Percentiles rank a stretch among this genome's conserved stretches.
These are phyloP conservation scores for Clarias fuscus DNA, from an alignment of 2,797 vertebrate species.

Conservation along the genomic window DNA sequence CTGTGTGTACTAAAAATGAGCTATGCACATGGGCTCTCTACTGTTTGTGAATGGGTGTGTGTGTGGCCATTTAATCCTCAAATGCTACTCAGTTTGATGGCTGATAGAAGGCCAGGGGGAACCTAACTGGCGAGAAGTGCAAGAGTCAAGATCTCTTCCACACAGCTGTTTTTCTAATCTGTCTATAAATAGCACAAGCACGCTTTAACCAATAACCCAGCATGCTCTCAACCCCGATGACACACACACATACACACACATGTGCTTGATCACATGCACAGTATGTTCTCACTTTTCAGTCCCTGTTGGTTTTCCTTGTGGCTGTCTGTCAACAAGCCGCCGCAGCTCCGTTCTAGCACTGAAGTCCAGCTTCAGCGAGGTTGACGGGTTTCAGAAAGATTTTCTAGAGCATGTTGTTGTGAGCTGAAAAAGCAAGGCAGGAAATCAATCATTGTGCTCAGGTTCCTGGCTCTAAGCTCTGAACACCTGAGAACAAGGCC, in stretches of 20 bases:
- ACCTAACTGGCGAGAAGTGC: neutral
- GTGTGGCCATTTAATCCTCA: neutral
- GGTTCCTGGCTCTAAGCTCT: neutral
- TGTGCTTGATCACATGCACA: slow-evolving; percentile 14
- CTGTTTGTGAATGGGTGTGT: neutral
- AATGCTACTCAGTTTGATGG: neutral
- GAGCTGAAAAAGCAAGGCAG: neutral
- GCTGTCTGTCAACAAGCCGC: slow-evolving; percentile 11
- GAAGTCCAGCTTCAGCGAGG: neutral
- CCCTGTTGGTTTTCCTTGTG: slow-evolving; percentile 2
- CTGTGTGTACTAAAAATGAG: neutral
- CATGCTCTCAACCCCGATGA: neutral
- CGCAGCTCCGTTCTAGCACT: neutral
- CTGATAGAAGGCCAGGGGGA: neutral
- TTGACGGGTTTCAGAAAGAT: neutral
- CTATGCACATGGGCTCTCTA: neutral
- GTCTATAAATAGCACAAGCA: slow-evolving; percentile 36
- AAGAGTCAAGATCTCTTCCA: slow-evolving; percentile 1
- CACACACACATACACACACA: slow-evolving; percentile 37
- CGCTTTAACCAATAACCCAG: neutral
- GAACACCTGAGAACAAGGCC: neutral
- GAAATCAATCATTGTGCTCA: neutral
- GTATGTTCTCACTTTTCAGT: slow-evolving; percentile 17
- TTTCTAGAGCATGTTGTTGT: neutral
- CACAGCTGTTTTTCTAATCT: slow-evolving; percentile 32